These are phyloP conservation scores for Argopecten irradians DNA, from an alignment of 1,140 invertebrate species.

Conservation along the genomic window DNA sequence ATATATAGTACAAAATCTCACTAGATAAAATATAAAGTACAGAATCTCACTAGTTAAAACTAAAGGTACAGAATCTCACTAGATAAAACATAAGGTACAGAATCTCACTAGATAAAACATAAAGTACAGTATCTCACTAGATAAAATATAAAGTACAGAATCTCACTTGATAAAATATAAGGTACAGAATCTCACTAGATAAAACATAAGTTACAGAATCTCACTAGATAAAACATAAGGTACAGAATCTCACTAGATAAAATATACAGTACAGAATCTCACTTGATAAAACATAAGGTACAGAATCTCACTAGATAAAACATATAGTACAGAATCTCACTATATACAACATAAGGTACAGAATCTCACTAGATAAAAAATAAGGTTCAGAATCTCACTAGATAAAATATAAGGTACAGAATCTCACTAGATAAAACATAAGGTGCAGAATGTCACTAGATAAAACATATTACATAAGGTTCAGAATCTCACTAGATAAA, in stretches of 20 bases:
- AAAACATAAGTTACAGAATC: constrained; percentile 86
- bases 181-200: constrained; percentile 88
- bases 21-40: no score
- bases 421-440: no score
- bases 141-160: constrained; percentile 88
- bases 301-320: constrained; percentile 86
- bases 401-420: constrained; percentile 87
- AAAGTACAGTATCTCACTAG: no score
- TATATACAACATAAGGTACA: constrained; percentile 87
- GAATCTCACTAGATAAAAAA: constrained; percentile 85
- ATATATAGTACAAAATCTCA: no score
- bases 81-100: constrained; percentile 87
- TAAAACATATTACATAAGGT: constrained; percentile 85
- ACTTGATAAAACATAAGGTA: constrained; percentile 87
- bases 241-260: constrained; percentile 89
- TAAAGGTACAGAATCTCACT: constrained; percentile 88
- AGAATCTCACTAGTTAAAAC: constrained; percentile 86
- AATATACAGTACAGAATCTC: constrained; percentile 89
- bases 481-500: constrained; percentile 88
- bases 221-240: constrained; percentile 86
- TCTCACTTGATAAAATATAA: constrained; percentile 85
- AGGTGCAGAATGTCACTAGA: no score
- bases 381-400: constrained; percentile 87
- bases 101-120: no score
- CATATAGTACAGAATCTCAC: constrained; percentile 87